Evolutionary conservation across 2,797 vertebrate species (phyloP), one percentile per base, ranked within the genome.

Genomic region (Eulemur rubriventer): DNA sequence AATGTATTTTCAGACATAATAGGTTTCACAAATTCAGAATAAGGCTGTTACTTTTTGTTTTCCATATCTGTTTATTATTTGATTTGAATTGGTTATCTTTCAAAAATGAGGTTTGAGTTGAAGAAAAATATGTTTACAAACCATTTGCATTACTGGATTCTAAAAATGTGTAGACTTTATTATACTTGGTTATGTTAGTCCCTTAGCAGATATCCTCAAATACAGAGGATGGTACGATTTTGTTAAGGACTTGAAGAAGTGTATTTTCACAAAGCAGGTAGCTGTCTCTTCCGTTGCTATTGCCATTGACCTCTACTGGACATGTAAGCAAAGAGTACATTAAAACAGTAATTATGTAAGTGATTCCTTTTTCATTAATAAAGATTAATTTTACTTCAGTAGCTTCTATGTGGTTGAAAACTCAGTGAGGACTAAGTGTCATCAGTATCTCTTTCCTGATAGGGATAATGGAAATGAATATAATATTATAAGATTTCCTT

Each of bases 401-500:
- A 72, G 38, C 22, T 81, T 94, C 2, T 70, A 43, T 87, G 86
- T 41, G 20, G 10, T 70, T 92, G 33, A 72, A 72, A 35, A 85
- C 28, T 73, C 46, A 48, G 28, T 46, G 38, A 78, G 30, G 17
- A 69, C 48, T 41, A 80, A 17, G 16, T 92, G 28, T 17, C 61
- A 43, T 82, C 61, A 55, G 11, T 67, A 67, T 57, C 20, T 91
- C 33, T 91, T 92, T 85, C 30, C 55, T 80, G 59, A 79, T 55
- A n/a, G 35, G 93, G 55, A 85, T 28, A 8, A 26, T 84, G 50
- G 61, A 75, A 92, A 61, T 92, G 57, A 72, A 14, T 89, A 85
- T 84, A 86, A 55, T 86, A 92, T 80, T 76, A 6, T 63, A 33
- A 1, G 4, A 81, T 20, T 98, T 99, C 99, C 99, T 99, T 99